Evolutionary conservation across 2,797 vertebrate species (phyloP), one percentile per base, ranked within the genome.

Genomic region (Avahi laniger): DNA sequence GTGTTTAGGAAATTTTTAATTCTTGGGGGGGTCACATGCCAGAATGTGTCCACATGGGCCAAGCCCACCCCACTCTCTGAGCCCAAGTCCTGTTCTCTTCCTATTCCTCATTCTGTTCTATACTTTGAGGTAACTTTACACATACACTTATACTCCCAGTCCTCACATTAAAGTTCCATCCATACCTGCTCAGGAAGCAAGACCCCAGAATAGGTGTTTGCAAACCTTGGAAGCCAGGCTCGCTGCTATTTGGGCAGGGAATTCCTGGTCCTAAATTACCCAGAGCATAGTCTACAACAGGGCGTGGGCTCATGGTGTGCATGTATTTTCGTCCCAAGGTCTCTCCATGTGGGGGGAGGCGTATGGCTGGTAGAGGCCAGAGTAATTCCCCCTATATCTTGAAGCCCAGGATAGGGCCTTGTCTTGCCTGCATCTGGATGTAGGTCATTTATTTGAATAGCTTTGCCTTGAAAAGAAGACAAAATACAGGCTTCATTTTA

Each of bases 401-500:
- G 26, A 76, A 11, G 59, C 76, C 6, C 52, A 59, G 41, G 14
- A 69, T 38, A 54, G 13, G 41, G 20, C 10, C 28, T 91, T 93
- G 14, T n/a, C 18, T 89, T 86, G 20, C 7, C 20, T 79, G 57
- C 6, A 7, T 95, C 54, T 95, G 50, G 26, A 26, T 65, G 5
- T 88, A 84, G 20, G 4, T 78, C 14, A 15, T 81, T 41, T 81
- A 75, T 81, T 95, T 78, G 33, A 76, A 82, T 93, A 93, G n/a
- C 17, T 89, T 70, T 24, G 33, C 38, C 46, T 46, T 81, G 67
- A 95, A 91, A 88, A 57, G 22, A 89, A 89, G 28, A 8, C 30
- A 76, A 91, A 95, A 72, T 80, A 30, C n/a, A 61, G 72, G 52
- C 24, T n/a, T 94, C 22, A 30, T 43, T 75, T 95, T 91, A 86